Evolutionary conservation across 2,797 vertebrate species (phyloP), one percentile per base, ranked within the genome.

Genomic region (Sebastes matsubarae): DNA sequence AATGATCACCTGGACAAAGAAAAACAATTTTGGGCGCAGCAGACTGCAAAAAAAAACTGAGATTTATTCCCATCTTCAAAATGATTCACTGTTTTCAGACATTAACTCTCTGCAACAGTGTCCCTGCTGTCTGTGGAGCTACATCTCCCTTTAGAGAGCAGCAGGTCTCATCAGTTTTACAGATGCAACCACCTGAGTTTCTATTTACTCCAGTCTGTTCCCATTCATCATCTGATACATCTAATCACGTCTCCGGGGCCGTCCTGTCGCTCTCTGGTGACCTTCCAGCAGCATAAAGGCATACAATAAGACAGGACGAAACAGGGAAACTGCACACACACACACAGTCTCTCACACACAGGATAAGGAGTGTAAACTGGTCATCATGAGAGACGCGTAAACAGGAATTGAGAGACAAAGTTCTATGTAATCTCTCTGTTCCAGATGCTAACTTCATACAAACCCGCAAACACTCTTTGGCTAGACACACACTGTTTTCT

Each of bases 401-500:
- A 95, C 93, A 95, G 94, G 94, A 95, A 94, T 87, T 87, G 81
- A 78, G 77, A 91, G 88, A 93, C 92, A 92, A 92, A 92, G 89
- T 91, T 82, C 34, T 68, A 82, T 79, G 90, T 95, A 94, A 95
- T 94, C 92, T 94, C 89, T 68, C 71, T 58, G 81, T 72, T 90
- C 86, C 94, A 94, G 92, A 94, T 87, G 86, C 74, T 69, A 68
- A 87, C 82, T 58, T 71, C 32, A 58, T 64, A 71, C 83, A 88
- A 70, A 88, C 70, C 63, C 58, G 76, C 38, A 72, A 71, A 85
- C 76, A 61, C 36, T 29, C 42, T 75, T 55, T 38, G 24, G 7
- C 16, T 12, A 58, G 20, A 84, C 34, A 79, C 46, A 69, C 79
- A 18, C 32, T n/a, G 54, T 73, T 67, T 16, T 73, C 30, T 57